Base-by-base conservation (phyloP, 2,113 vertebrate genomes). In the Otolemur garnettii region DNA sequence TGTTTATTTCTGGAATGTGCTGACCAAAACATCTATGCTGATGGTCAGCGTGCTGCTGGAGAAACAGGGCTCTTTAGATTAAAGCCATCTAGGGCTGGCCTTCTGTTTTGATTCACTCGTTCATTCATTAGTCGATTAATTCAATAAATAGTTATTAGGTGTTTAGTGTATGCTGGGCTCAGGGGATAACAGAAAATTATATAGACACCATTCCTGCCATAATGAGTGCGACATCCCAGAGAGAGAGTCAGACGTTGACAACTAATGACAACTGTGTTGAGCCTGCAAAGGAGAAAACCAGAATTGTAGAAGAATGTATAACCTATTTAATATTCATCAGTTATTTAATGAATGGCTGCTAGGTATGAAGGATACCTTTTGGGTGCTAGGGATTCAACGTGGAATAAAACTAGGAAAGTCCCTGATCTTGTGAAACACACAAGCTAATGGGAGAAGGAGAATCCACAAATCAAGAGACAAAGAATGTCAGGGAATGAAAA, bases 1-100 rank as follows among this genome's bases (percentile, higher is more conserved):
- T 93, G 14, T 79, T 97, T 75, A 78, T 60, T 91, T 53, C 86
- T 94, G 87, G 92, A 96, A 87, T 95, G 89, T 83, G 42, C 93
- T 96, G 90, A 96, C 42, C 42, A 38, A 21, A 59, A 87, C 7
- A 17, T 87, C 74, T 88, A 15, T 55, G 84, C 21, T 66, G 55
- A 53, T 71, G 45, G 33, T 69, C 18, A 94, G 14, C 62, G 33
- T 75, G 35, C 24, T 69, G 0, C 24, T 81, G 53, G 35, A 85
- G 33, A 91, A 90, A 71, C 15, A 5, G 62, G 33, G 24, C 24
- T 93, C 38, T 14, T 62, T 90, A 93, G 42, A 96, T 69, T 55
- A 92, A 92, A 82, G 33, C 30, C 75, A 77, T 62, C 83, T 72
- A 66, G n/a, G 66, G 26, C 71, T 50, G 60, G n/a, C 30, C 45